Evolutionary conservation across 2,888 invertebrate genomes (phyloP), one percentile per base, ranked within the genome.

Genomic region (Drosophila niveifrons): DNA sequence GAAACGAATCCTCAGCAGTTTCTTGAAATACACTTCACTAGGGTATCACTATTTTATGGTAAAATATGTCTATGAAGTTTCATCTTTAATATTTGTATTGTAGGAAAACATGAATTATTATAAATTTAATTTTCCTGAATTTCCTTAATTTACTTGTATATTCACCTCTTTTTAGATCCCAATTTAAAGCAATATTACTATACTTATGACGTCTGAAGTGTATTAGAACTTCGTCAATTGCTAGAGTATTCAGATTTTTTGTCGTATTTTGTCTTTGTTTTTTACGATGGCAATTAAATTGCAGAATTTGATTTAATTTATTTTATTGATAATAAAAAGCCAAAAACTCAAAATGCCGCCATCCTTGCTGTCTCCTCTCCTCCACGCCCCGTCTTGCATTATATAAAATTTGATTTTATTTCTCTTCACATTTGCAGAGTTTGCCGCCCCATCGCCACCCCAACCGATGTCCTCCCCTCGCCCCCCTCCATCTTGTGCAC

Each of bases 221-320:
- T 10, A 62, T 47, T 18, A 18, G n/a, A 10, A 29, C 15, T 55
- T 62, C 62, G 55, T 1, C 10, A 50, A 28, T 2, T 7, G 10
- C n/a, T 7, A 10, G 10, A 17, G 6, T 41, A 15, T 15, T 15
- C 8, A 8, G 11, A 11, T 34, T n/a, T 23, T 28, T 41, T 10
- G 3, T 36, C 36, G 13, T 2, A 36, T 39, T 56, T 63, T 62
- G 50, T 51, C 61, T 69, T 63, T 72, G 55, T 48, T 82, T 86
- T 86, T 86, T 86, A 86, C 81, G 85, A 86, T 58, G 66, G 82
- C 87, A 86, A 86, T 86, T 86, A 87, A 86, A 86, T 81, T 67
- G 55, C 67, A 46, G 80, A 86, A 82, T 85, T 82, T 87, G 87
- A 87, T 86, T 86, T 86, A 80, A 86, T 87, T 86, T 86, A 82